These are phyloP conservation scores for Crenichthys baileyi DNA, from an alignment of 2,797 vertebrate species.

Conservation along the genomic window DNA sequence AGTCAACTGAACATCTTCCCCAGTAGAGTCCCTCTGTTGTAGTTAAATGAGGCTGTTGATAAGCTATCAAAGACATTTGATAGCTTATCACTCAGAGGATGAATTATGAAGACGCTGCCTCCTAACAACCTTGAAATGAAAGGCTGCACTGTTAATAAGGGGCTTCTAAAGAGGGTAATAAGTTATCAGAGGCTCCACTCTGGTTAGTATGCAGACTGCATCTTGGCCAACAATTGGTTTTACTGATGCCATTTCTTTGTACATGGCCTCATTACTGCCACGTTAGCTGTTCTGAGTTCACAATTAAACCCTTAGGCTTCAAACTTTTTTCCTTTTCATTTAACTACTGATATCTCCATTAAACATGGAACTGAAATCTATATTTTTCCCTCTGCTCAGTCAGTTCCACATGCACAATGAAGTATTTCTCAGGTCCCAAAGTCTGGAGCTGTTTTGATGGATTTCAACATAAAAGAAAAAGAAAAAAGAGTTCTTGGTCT, in stretches of 20 bases:
- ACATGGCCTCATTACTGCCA: neutral
- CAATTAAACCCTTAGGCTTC: conserved; percentile 5
- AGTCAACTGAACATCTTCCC: conserved; percentile 4
- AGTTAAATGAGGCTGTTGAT: conserved; percentile 37
- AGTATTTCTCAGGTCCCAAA: conserved; percentile 8
- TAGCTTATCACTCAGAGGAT: conserved; percentile 37
- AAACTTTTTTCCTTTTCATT: neutral
- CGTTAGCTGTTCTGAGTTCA: conserved; percentile 4
- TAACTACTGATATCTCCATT: conserved; percentile 11
- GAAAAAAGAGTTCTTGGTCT: neutral
- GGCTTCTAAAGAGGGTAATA: conserved; percentile 57
- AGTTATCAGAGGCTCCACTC: conserved; percentile 45
- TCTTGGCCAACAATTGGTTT: conserved; percentile 32
- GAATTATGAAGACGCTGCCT: conserved; percentile 44
- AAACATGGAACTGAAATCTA: conserved; percentile 5
- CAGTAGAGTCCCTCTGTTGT: neutral
- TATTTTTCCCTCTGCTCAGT: neutral
- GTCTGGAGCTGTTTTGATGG: neutral
- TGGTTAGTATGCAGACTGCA: conserved; percentile 57
- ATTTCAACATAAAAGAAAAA: neutral
- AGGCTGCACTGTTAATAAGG: conserved; percentile 63
- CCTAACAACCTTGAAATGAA: conserved; percentile 74
- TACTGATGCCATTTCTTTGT: conserved; percentile 22
- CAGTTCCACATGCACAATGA: neutral
- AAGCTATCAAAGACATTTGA: conserved; percentile 22